Evolutionary conservation across 2,888 invertebrate species (phyloP).

Genomic region (Apotomis turbidana): DNA sequence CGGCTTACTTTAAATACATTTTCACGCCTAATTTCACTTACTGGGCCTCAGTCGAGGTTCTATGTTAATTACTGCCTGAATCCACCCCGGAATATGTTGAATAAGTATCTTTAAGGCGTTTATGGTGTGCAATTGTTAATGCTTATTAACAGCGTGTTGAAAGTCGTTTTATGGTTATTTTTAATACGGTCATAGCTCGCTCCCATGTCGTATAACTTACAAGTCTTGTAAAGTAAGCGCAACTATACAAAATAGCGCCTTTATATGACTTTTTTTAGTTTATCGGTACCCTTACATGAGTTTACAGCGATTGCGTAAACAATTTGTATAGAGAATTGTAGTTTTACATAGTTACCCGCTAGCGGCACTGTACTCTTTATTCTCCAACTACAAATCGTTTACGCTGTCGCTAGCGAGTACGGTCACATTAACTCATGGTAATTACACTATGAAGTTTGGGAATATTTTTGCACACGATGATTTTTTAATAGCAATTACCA

Average conservation of each 20-base stretch:
- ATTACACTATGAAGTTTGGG: too few relatives aligned
- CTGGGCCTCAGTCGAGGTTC: conserved; percentile 42
- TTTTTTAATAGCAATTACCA: background rate
- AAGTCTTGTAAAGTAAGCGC: too few relatives aligned
- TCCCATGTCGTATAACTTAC: background rate
- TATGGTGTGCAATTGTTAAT: conserved; percentile 78
- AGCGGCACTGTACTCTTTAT: too few relatives aligned
- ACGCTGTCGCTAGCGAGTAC: too few relatives aligned
- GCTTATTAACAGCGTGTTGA: conserved; percentile 52
- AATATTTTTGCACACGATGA: too few relatives aligned
- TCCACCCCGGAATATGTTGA: conserved; percentile 73
- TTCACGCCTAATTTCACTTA: conserved; percentile 52
- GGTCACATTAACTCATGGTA: too few relatives aligned
- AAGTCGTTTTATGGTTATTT: conserved; percentile 2
- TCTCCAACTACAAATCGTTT: too few relatives aligned
- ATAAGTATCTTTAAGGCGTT: conserved; percentile 70
- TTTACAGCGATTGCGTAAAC: too few relatives aligned
- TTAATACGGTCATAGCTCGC: background rate
- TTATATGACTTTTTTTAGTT: background rate
- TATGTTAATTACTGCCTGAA: conserved; percentile 79
- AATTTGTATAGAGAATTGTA: too few relatives aligned
- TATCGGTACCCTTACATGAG: too few relatives aligned
- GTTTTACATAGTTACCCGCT: too few relatives aligned
- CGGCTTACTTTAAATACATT: conserved; percentile 10
- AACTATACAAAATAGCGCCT: background rate